phyloP scores from a whole-genome alignment of 1,140 invertebrate genomes.

The Sycophaga agraensis region DNA sequence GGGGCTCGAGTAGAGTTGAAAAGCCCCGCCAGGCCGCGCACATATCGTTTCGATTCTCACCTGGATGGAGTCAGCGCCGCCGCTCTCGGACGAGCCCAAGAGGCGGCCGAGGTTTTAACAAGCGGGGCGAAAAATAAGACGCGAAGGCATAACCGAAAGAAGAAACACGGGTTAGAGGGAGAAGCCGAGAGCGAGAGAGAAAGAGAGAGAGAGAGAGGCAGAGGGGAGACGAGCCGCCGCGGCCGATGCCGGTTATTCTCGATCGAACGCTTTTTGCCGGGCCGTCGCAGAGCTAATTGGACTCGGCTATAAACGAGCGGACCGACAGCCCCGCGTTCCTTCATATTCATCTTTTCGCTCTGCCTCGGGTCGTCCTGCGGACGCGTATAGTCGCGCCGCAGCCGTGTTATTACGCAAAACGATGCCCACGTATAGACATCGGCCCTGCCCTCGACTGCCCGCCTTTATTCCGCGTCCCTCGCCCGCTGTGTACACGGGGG shows the following conservation, averaged over 20 bases:
- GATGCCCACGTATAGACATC: no score
- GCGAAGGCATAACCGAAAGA: conserved; percentile 3
- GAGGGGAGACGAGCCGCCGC: conserved; percentile 15
- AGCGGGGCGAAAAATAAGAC: conserved; percentile 18
- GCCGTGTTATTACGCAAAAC: conserved; percentile 17
- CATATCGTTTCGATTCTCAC: no score
- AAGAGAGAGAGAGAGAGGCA: conserved; percentile 4
- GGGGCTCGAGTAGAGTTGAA: no score
- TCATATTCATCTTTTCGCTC: conserved; percentile 12
- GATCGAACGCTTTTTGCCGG: conserved; percentile 41
- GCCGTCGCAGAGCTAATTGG: conserved; percentile 43
- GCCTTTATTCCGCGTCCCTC: no score
- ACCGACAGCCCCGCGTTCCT: conserved; percentile 15
- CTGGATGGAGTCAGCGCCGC: no score
- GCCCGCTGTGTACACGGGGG: no score
- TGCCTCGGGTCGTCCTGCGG: background rate
- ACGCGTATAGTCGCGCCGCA: background rate
- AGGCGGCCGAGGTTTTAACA: conserved; percentile 17
- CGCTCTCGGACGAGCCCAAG: no score
- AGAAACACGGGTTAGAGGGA: background rate
- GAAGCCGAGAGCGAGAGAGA: background rate
- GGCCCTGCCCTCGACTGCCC: background rate
- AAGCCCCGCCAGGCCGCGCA: no score
- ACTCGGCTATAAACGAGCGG: conserved; percentile 33
- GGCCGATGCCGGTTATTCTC: conserved; percentile 38